Percentiles rank a stretch among this genome's conserved stretches.
Conservation (phyloP, 2,888 invertebrate genomes). For the Saturnia pavonia region DNA sequence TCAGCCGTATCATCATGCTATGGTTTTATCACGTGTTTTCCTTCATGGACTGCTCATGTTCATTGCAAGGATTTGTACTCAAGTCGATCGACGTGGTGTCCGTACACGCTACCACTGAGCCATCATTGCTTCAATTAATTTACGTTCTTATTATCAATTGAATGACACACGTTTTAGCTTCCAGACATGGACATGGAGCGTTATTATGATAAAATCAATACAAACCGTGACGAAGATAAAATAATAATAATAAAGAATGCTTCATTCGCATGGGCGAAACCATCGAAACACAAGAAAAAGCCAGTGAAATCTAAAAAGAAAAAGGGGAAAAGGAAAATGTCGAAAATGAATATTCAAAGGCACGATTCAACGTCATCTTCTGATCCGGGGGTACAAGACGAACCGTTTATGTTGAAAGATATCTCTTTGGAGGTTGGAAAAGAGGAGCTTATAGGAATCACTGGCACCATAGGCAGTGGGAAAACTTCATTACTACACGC, state of each 20-base stretch:
- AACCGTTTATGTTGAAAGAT: slow-evolving; percentile 61
- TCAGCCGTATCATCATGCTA: too few species aligned
- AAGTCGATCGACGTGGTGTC: too few species aligned
- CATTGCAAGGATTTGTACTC: too few species aligned
- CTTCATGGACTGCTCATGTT: too few species aligned
- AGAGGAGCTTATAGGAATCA: slow-evolving; percentile 92
- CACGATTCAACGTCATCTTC: slow-evolving; percentile 58
- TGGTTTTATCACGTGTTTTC: too few species aligned
- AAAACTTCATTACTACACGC: slow-evolving; percentile 94
- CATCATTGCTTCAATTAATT: background rate
- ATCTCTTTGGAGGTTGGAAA: slow-evolving; percentile 69
- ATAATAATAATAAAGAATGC: slow-evolving; percentile 83
- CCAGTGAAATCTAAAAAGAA: slow-evolving; percentile 61
- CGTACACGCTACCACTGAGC: too few species aligned
- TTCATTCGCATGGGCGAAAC: slow-evolving; percentile 82
- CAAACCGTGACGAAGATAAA: slow-evolving; percentile 77
- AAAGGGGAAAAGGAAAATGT: slow-evolving; percentile 71
- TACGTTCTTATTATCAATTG: background rate
- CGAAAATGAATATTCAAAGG: slow-evolving; percentile 52
- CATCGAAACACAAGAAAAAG: slow-evolving; percentile 52
- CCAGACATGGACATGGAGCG: slow-evolving; percentile 83
- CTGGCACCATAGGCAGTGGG: slow-evolving; percentile 95
- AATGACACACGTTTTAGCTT: slow-evolving; percentile 64
- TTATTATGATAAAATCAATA: slow-evolving; percentile 83
- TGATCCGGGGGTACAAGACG: slow-evolving; percentile 42